These are phyloP conservation scores for Anarhynchus alexandrinus DNA, from an alignment of 2,113 vertebrate species.

Conservation along the genomic window DNA sequence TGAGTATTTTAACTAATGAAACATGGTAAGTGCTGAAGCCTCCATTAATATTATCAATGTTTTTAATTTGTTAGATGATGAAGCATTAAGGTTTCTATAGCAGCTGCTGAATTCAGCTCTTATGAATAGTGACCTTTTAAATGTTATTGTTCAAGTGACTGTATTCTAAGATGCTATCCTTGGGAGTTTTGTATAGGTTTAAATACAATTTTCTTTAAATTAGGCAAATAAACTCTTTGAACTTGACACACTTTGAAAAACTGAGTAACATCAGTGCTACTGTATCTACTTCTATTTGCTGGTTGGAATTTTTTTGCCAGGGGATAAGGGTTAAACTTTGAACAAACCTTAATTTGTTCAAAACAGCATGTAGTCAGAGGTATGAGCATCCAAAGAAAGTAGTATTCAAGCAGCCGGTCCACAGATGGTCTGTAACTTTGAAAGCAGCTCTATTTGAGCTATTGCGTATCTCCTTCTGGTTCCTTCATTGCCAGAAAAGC, in stretches of 20 bases:
- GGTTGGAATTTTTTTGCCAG: background rate
- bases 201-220: background rate
- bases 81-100: conserved; percentile 66
- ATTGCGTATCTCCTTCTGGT: background rate
- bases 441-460: background rate
- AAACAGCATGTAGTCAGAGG: background rate
- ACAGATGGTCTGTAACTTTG: background rate
- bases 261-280: background rate
- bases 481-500: background rate
- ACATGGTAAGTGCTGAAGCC: conserved; percentile 53
- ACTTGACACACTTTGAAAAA: background rate
- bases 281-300: background rate
- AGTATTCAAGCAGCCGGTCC: background rate
- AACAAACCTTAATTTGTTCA: background rate
- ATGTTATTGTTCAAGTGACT: conserved; percentile 38
- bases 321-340: background rate
- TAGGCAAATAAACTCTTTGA: background rate
- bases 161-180: background rate
- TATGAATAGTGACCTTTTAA: conserved; percentile 36
- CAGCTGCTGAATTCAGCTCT: conserved; percentile 62
- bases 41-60: conserved; percentile 60
- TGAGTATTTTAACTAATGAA: conserved; percentile 69
- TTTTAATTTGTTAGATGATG: conserved; percentile 70
- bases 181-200: background rate
- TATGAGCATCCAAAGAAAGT: background rate